These are phyloP conservation scores for Sterrhoptilus dennistouni DNA, from an alignment of 2,113 vertebrate genomes.

Conservation along the genomic window DNA sequence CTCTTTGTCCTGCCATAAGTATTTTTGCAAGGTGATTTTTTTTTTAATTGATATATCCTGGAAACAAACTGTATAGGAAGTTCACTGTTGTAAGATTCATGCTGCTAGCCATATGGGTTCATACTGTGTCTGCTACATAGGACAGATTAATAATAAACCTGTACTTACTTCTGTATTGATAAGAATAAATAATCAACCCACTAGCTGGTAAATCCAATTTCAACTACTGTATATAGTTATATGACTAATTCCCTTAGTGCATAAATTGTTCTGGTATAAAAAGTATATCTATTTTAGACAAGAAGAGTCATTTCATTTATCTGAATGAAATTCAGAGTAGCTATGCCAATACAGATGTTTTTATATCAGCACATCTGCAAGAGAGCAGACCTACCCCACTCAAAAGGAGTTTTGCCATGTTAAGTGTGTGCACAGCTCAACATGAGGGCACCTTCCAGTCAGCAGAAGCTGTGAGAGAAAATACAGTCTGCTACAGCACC, in stretches of 20 bases:
- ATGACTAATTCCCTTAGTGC: neutral
- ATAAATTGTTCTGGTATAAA: neutral
- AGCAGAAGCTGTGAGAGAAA: neutral
- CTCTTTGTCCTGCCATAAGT: neutral
- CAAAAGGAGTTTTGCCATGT: neutral
- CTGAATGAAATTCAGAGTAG: neutral
- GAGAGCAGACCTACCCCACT: neutral
- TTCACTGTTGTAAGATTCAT: neutral
- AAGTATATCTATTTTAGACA: neutral
- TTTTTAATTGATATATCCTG: neutral
- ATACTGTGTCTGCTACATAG: neutral
- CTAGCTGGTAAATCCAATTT: neutral
- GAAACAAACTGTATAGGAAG: neutral
- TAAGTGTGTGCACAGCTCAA: neutral
- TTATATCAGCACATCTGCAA: neutral
- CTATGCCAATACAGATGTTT: neutral
- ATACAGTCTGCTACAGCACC: fast-evolving
- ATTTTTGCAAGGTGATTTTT: neutral
- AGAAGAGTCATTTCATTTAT: neutral
- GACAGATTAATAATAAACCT: neutral
- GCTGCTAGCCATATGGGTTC: neutral
- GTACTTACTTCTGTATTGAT: neutral
- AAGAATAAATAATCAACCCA: neutral
- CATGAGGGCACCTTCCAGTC: neutral
- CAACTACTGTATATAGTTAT: neutral